These are phyloP conservation scores for Nineta flava DNA, from an alignment of 2,888 invertebrate species.

Conservation along the genomic window DNA sequence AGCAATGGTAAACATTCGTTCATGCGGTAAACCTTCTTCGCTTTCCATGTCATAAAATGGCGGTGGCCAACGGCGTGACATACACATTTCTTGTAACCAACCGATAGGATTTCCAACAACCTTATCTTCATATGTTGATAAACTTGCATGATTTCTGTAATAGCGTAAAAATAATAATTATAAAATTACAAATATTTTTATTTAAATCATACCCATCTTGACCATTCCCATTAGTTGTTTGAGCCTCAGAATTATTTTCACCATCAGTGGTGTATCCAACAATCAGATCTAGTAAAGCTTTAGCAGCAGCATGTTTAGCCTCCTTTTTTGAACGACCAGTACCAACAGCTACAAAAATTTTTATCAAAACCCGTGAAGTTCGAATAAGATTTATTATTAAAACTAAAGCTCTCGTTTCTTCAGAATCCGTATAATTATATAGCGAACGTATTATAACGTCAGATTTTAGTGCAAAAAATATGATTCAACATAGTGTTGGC, in stretches of 20 bases:
- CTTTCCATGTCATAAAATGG: conserved; percentile 82
- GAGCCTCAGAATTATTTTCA: conserved; percentile 27
- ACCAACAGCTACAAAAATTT: conserved; percentile 50
- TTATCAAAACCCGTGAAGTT: neutral
- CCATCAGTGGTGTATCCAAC: conserved; percentile 52
- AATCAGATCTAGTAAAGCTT: conserved; percentile 71
- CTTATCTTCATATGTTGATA: conserved; percentile 57
- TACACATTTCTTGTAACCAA: conserved; percentile 87
- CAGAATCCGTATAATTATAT: no score
- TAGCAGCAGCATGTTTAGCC: conserved; percentile 92
- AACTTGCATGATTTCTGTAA: conserved; percentile 29
- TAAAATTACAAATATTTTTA: conserved; percentile 21
- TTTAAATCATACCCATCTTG: conserved; percentile 18
- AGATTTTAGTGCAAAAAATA: no score
- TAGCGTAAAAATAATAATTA: conserved; percentile 6
- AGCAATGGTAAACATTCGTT: conserved; percentile 82
- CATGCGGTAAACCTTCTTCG: conserved; percentile 84
- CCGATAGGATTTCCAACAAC: conserved; percentile 89
- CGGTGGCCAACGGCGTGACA: conserved; percentile 90
- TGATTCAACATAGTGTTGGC: no score
- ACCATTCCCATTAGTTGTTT: conserved; percentile 25
- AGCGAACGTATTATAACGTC: no score
- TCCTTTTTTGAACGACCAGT: conserved; percentile 93
- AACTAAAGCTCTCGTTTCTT: neutral
- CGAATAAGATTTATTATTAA: no score